Evolutionary conservation across 2,888 invertebrate species (phyloP).

Genomic region (Crepidodera aurea): DNA sequence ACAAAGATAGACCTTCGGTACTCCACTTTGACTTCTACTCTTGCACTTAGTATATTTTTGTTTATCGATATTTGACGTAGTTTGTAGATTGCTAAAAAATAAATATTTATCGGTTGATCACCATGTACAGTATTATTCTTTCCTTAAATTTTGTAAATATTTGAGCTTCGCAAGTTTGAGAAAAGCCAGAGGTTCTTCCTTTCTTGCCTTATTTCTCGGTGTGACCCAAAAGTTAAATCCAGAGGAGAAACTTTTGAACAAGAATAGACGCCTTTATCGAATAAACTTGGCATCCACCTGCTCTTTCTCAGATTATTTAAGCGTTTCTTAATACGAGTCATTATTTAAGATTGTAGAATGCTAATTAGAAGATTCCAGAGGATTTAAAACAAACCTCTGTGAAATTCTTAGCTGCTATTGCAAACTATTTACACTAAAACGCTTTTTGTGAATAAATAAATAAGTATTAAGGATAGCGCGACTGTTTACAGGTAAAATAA

Average conservation of each 20-base stretch:
- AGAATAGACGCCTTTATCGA: conserved; percentile 60
- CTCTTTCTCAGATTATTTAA: conserved; percentile 64
- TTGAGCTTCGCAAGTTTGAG: background rate
- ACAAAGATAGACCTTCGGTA: too few species aligned
- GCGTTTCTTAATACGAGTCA: conserved; percentile 63
- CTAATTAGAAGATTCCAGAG: conserved; percentile 53
- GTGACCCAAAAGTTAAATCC: conserved; percentile 16
- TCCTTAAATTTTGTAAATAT: background rate
- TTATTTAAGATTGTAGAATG: conserved; percentile 62
- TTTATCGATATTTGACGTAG: too few species aligned
- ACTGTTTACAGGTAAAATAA: too few species aligned
- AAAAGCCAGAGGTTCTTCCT: background rate
- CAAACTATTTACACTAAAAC: conserved; percentile 31
- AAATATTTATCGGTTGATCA: too few species aligned
- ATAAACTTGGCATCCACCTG: conserved; percentile 62
- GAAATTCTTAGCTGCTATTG: conserved; percentile 28
- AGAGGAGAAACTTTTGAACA: conserved; percentile 44
- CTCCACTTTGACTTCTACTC: too few species aligned
- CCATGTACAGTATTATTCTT: background rate
- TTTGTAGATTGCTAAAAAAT: too few species aligned
- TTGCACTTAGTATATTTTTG: too few species aligned
- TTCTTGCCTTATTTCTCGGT: background rate
- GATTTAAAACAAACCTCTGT: background rate
- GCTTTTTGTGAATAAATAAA: too few species aligned
- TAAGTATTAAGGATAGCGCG: too few species aligned